phyloP scores from a whole-genome alignment of 1,140 invertebrate genomes.

The Drosophila orosa region DNA sequence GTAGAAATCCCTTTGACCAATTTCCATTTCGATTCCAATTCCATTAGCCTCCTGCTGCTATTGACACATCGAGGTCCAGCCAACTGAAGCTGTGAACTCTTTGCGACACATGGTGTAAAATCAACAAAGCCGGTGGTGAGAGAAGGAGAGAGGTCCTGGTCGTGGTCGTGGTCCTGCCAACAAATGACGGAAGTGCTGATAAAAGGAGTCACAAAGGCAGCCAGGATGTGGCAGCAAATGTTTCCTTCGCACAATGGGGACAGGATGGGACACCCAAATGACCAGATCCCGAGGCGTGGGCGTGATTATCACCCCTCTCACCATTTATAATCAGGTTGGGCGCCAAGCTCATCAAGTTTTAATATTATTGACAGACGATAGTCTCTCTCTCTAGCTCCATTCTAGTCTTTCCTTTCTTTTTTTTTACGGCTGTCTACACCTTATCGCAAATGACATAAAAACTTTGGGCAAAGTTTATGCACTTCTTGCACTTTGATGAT shows the following conservation, averaged over 20 bases:
- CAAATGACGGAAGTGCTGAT: conserved; percentile 68
- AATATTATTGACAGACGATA: conserved; percentile 57
- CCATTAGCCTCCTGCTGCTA: conserved; percentile 59
- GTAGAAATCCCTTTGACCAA: conserved; percentile 44
- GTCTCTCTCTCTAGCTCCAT: conserved; percentile 4
- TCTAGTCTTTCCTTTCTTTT: conserved; percentile 6
- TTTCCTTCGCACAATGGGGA: conserved; percentile 49
- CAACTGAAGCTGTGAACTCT: conserved; percentile 43
- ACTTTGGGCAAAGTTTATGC: conserved; percentile 59
- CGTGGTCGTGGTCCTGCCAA: conserved; percentile 18
- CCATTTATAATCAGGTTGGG: conserved; percentile 54
- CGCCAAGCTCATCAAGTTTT: conserved; percentile 66
- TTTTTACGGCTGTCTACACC: conserved; percentile 20
- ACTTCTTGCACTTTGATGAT: conserved; percentile 60
- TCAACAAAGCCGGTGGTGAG: conserved; percentile 38
- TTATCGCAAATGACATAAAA: conserved; percentile 59
- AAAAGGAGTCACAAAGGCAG: conserved; percentile 66
- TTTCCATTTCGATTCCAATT: conserved; percentile 63
- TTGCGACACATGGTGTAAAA: conserved; percentile 61
- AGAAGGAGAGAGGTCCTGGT: background rate
- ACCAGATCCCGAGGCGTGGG: conserved; percentile 31
- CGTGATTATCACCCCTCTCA: conserved; percentile 10
- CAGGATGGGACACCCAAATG: conserved; percentile 47
- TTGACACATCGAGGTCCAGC: conserved; percentile 49
- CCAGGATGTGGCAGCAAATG: conserved; percentile 53